Base-by-base conservation (phyloP, 2,113 vertebrate species). In the Neofelis nebulosa region DNA sequence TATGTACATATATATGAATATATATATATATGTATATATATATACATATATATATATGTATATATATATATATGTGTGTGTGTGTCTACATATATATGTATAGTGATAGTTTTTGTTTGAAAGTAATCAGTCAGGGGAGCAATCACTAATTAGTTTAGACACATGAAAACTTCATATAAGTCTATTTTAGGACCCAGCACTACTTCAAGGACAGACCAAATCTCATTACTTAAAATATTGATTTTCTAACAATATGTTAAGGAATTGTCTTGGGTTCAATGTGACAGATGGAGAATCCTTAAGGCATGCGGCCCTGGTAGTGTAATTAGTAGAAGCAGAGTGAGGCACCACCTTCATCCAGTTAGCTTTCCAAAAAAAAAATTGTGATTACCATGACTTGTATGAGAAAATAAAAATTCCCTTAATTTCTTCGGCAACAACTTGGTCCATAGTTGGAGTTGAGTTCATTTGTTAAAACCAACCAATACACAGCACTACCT, bases 161-260 rank as follows among this genome's bases (percentile, higher is more conserved):
- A 92, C 96, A 97, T 52, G 74, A 94, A 95, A 96, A 89, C 61
- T 94, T 97, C 71, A 85, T 76, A 57, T 79, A 84, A 82, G 94
- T 89, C 91, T 93, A 76, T 93, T 80, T 96, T 83, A 96, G 86
- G 88, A 78, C 18, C 89, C 61, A 86, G 79, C 13, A 48, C 36
- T 90, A 89, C 41, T 97, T 95, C 68, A 95, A 94, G 88, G 71
- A 89, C 91, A 97, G 52, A 95, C 31, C 33, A 90, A 83, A 27
- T 93, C 92, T 97, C 87, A 68, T 96, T 95, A 97, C 90, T 97
- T 98, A 98, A 97, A 97, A 92, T 97, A 98, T 31, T 97, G 94
- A 91, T 91, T 97, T 97, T 96, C 95, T 95, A 94, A 92, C 91
- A 97, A 50, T 97, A 93, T 97, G 92, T 50, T 97, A 92, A 94